Base-by-base conservation (phyloP, 2,888 invertebrate species). In the Parasteatoda lunata region DNA sequence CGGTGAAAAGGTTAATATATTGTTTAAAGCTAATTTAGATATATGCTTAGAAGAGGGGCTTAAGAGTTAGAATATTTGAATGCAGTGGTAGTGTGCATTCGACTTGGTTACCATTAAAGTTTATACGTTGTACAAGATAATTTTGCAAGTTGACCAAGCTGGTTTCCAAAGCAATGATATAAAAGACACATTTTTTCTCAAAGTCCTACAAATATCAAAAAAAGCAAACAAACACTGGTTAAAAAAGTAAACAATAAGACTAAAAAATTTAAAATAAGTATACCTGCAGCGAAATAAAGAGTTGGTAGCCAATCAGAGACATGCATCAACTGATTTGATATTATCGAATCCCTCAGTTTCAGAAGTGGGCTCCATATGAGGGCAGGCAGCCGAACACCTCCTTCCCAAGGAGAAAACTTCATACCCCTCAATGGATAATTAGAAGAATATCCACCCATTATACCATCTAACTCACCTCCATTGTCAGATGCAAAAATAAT, bases 221-320 rank as follows among this genome's bases (percentile, higher is more conserved):
- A 30, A 30, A 30, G 0, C 30, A 30, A 30, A 30, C 30, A 30
- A 30, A 30, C 2, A 30, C 30, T 30, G 0, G 1, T 30, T 30
- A 30, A 30, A 30, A 30, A 30, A 30, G 30, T 2, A 30, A 30
- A 30, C 30, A 30, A 2, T 0, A 59, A 59, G 7, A 13, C 8
- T 59, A n/a, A 72, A 7, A 6, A 49, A 76, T 78, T n/a, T 59
- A 75, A 49, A 8, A 15, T 8, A 4, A 4, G n/a, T 69, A 49
- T 89, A 0, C 95, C 95, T 0, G 96, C 96, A 0, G 95, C 96
- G 65, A 93, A 92, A 88, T 95, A 92, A 0, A 98, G 91, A 0
- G 98, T 98, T 0, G 98, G 98, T 77, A 98, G 91, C 97, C 97
- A 97, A 92, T 98, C 98, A 3, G 94, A 94, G 54, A 97, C 94